Percentiles rank a stretch among this genome's conserved stretches.
Conservation (phyloP, 2,797 vertebrate genomes). For the Chiloscyllium punctatum region DNA sequence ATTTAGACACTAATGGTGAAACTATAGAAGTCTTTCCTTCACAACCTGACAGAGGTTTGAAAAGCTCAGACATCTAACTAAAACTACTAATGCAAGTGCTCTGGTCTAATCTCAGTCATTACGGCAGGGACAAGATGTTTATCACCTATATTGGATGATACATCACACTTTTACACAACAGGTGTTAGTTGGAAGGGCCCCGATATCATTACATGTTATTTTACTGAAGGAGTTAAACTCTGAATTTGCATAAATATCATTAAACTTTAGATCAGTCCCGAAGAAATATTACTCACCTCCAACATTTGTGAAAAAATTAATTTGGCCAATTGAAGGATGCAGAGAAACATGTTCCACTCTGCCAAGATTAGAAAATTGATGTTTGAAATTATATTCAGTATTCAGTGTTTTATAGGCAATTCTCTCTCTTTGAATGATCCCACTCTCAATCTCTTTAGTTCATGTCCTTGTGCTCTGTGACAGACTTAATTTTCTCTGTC, state of each 20-base stretch:
- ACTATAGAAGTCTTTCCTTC: not conserved
- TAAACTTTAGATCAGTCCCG: not conserved
- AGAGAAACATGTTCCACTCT: not conserved
- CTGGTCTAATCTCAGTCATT: not conserved
- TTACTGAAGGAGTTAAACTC: not conserved
- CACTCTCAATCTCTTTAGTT: not conserved
- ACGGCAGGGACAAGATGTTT: not conserved
- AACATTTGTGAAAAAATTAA: not conserved
- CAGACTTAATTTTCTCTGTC: not conserved
- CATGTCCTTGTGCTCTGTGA: not conserved
- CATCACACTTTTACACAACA: not conserved
- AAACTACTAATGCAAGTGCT: not conserved
- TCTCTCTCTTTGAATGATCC: not conserved
- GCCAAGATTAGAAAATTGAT: not conserved
- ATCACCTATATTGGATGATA: not conserved
- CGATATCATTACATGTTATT: not conserved
- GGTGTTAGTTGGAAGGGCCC: not conserved
- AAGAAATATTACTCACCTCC: not conserved
- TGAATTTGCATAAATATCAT: not conserved
- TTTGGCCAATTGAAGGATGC: not conserved
- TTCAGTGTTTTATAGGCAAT: not conserved
- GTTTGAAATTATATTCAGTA: not conserved
- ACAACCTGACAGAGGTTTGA: not conserved
- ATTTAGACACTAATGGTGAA: not conserved
- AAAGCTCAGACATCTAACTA: not conserved